Evolutionary conservation across 2,797 vertebrate species (phyloP).

Genomic region (Notolabrus celidotus): DNA sequence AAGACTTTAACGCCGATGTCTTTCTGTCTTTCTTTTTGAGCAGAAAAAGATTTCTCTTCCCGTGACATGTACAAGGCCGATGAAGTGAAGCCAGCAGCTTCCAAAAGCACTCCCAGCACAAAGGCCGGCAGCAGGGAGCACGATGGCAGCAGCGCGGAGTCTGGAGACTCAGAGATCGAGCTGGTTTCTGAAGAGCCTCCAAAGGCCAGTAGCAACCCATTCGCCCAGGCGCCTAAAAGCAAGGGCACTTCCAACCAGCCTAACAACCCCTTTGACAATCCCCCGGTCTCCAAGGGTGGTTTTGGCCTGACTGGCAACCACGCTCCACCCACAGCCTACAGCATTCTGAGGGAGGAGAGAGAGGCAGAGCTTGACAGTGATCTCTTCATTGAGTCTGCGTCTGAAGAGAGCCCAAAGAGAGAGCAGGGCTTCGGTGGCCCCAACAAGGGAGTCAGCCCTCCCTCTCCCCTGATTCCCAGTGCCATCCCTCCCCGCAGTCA

Average conservation of each 20-base stretch:
- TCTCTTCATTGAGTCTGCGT: constrained; percentile 97
- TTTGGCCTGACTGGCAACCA: constrained; percentile 88
- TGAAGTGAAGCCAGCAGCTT: constrained; percentile 85
- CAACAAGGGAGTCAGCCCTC: constrained; percentile 83
- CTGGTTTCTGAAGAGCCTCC: constrained; percentile 93
- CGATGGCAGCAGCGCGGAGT: constrained; percentile 93
- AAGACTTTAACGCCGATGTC: not conserved
- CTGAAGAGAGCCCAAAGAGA: constrained; percentile 96
- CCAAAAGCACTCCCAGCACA: constrained; percentile 62
- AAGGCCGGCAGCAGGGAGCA: constrained; percentile 81
- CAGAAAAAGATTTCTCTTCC: constrained; percentile 91
- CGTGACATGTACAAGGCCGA: constrained; percentile 89
- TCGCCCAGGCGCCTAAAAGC: constrained; percentile 70
- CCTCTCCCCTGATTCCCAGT: constrained; percentile 75
- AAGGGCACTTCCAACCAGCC: constrained; percentile 66
- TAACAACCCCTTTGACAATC: constrained; percentile 75
- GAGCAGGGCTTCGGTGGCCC: constrained; percentile 91
- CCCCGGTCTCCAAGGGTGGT: constrained; percentile 86
- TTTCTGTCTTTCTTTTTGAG: constrained; percentile 52
- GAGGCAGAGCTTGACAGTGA: constrained; percentile 99
- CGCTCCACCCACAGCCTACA: constrained; percentile 90
- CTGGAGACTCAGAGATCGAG: constrained; percentile 97
- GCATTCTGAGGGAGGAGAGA: constrained; percentile 96
- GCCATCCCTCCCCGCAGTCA: constrained; percentile 68
- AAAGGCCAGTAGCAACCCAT: constrained; percentile 77